These are phyloP conservation scores for Lasiurus borealis DNA, from an alignment of 2,113 vertebrate species.

Conservation along the genomic window DNA sequence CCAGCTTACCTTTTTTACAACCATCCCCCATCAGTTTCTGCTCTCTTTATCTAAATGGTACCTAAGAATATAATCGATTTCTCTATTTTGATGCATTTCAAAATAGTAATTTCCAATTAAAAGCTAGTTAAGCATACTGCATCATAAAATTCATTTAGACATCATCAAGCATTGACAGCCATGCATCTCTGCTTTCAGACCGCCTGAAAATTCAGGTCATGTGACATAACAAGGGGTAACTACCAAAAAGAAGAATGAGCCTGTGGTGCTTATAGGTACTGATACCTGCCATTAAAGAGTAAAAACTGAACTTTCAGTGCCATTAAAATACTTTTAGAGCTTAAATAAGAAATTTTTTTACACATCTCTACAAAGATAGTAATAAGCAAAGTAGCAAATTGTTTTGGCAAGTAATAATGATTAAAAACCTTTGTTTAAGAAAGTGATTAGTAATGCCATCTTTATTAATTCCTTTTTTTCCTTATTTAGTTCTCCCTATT, in stretches of 20 bases:
- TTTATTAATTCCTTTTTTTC: constrained; percentile 22
- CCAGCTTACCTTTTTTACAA: neutral
- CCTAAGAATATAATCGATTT: neutral
- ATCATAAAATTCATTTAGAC: neutral
- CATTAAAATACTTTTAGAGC: constrained; percentile 23
- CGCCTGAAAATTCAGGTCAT: neutral
- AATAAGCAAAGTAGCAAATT: constrained; percentile 27
- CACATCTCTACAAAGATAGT: neutral
- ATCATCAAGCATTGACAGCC: neutral
- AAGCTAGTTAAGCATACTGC: neutral
- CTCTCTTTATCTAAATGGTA: neutral
- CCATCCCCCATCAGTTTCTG: neutral
- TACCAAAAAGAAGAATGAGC: neutral
- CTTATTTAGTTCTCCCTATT: neutral
- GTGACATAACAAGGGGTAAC: neutral
- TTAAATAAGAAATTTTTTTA: constrained; percentile 42
- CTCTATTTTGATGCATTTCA: neutral
- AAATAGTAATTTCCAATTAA: neutral
- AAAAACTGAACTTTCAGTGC: neutral
- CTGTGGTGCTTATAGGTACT: neutral
- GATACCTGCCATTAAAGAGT: neutral
- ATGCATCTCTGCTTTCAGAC: neutral
- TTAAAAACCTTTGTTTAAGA: neutral
- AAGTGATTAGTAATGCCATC: neutral
- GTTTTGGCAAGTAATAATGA: neutral